Conservation (phyloP, 1,140 invertebrate species). For the Caenorhabditis remanei region DNA sequence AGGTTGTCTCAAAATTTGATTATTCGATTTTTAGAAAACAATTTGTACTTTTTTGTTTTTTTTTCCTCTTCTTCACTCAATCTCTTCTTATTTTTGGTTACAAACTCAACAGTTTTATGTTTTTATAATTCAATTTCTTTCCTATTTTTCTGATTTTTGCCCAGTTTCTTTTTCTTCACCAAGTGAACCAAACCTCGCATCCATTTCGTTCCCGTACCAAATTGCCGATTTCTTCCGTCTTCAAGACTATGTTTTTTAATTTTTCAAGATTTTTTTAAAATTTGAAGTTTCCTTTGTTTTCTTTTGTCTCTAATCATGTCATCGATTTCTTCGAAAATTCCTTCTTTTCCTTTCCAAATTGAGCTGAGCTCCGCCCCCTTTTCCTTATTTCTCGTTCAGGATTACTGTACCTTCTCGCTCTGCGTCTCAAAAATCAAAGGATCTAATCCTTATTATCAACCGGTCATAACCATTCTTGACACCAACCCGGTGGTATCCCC, state of each 20-base stretch:
- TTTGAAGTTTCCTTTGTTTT: not conserved
- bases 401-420: conserved; percentile 47
- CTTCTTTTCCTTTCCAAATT: not conserved
- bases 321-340: conserved; percentile 46
- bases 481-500: conserved; percentile 3
- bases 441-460: conserved; percentile 5
- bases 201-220: not conserved
- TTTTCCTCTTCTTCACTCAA: not conserved
- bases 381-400: not conserved
- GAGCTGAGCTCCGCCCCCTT: conserved; percentile 41
- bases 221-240: not conserved
- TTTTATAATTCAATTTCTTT: no score
- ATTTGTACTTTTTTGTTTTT: not conserved
- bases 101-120: not conserved
- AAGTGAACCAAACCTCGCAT: not conserved
- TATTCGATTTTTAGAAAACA: conserved; percentile 9
- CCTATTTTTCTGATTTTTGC: not conserved
- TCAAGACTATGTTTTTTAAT: not conserved
- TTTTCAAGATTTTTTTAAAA: not conserved
- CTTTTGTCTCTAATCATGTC: conserved; percentile 29
- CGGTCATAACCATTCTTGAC: conserved; percentile 20
- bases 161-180: conserved; percentile 21
- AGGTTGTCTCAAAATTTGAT: conserved; percentile 22
- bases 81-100: conserved; percentile 38
- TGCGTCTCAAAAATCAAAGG: conserved; percentile 5